Evolutionary conservation across 1,140 invertebrate species (phyloP), one percentile per base, ranked within the genome.

Genomic region (Musca domestica): DNA sequence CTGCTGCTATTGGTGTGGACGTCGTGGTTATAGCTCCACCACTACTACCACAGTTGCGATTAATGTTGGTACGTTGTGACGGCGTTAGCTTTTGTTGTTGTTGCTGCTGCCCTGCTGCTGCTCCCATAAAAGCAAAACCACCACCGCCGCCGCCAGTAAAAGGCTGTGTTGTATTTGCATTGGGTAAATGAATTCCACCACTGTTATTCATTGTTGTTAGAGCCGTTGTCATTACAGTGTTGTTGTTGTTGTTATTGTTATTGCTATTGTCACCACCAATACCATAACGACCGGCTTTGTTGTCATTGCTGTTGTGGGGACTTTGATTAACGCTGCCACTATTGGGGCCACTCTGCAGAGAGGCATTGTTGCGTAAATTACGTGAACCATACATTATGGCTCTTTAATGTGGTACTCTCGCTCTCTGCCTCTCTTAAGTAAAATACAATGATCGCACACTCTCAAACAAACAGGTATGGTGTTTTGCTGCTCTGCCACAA

Each of bases 271-370:
- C 34, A 30, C 34, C 56, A 61, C 56, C 56, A 34, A 61, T n/a
- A 61, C 56, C 56, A 61, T 61, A 61, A 61, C 56, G 56, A 61
- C 56, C 56, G 56, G 56, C 56, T 61, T 61, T 61, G 7, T 61
- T 61, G 27, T 41, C 56, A 61, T 61, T 61, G 19, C 15, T 56
- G 23, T 20, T 56, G 19, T 25, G 15, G 19, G 27, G 27, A 30
- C 20, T 56, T 1, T 20, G 22, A 47, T 27, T 41, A 25, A 20
- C 30, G 41, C n/a, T 61, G 41, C 10, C 20, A 61, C 46, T 27
- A 30, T 27, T 63, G 46, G 22, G 30, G 23, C 61, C 30, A 56
- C 48, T 58, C 27, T 58, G 54, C 17, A 58, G 30, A 58, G 56
- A 30, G 47, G 34, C 47, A 34, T 63, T 51, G 23, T 17, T 48